phyloP scores from a whole-genome alignment of 2,797 vertebrate species.

The Coluber constrictor region DNA sequence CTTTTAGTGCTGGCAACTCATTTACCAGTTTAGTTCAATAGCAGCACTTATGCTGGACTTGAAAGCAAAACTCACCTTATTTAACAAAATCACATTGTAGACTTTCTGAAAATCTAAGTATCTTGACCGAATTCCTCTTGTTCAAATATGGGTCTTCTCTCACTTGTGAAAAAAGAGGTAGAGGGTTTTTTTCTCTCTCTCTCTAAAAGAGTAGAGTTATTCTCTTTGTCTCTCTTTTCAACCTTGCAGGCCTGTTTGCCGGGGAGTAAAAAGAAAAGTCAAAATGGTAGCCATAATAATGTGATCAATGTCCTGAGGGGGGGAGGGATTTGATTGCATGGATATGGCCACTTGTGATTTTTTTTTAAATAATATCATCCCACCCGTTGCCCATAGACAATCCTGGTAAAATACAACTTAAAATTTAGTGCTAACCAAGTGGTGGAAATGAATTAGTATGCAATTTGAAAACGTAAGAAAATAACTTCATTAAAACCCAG shows the following conservation, averaged over 20 bases:
- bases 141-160: not conserved
- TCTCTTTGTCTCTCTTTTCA: not conserved
- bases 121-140: not conserved
- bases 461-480: not conserved
- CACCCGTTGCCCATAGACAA: not conserved
- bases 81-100: not conserved
- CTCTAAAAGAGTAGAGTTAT: not conserved
- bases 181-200: no score
- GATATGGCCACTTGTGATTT: not conserved
- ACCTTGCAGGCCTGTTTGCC: not conserved
- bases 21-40: not conserved
- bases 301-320: not conserved
- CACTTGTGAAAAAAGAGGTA: not conserved
- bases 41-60: not conserved
- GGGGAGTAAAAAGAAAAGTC: not conserved
- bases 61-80: not conserved
- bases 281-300: not conserved
- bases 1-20: not conserved
- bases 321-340: not conserved
- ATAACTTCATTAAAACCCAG: not conserved
- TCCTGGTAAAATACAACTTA: not conserved
- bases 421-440: not conserved
- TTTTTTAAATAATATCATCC: not conserved
- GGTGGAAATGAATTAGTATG: not conserved
- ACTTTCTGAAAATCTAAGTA: not conserved